Conservation (phyloP, 2,113 vertebrate genomes). For the Mobula birostris region DNA sequence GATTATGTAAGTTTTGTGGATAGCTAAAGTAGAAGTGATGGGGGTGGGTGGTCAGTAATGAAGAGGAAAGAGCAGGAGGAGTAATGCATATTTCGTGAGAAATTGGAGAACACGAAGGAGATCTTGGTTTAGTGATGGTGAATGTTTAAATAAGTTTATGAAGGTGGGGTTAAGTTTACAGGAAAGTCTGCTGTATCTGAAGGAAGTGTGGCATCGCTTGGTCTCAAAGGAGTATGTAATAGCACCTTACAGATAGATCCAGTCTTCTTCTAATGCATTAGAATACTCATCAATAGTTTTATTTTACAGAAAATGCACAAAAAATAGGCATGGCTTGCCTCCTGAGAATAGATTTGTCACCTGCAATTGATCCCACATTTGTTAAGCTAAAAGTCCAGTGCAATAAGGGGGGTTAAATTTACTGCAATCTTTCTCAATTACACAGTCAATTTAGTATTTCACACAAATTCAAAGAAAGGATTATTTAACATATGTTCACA, state of each 20-base stretch:
- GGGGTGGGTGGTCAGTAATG: too few relatives aligned
- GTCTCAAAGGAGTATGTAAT: neutral
- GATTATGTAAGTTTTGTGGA: neutral
- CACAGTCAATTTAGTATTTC: neutral
- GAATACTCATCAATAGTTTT: neutral
- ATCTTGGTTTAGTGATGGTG: neutral
- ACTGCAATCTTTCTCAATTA: neutral
- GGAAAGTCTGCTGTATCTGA: neutral
- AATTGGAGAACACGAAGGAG: too few relatives aligned
- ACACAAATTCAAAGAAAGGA: neutral
- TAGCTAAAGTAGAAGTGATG: neutral
- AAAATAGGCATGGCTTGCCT: neutral
- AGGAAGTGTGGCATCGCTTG: neutral
- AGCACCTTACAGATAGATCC: neutral
- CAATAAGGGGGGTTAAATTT: neutral
- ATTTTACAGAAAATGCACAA: neutral
- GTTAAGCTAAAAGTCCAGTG: neutral
- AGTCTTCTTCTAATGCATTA: neutral
- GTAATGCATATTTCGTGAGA: neutral
- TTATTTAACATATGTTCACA: neutral
- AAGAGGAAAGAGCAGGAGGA: too few relatives aligned
- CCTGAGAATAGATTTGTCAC: neutral
- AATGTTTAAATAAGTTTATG: neutral
- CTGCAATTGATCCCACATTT: neutral
- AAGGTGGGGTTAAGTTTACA: neutral